Evolutionary conservation across 2,888 invertebrate species (phyloP).

Genomic region (Schrankia costaestrigalis): DNA sequence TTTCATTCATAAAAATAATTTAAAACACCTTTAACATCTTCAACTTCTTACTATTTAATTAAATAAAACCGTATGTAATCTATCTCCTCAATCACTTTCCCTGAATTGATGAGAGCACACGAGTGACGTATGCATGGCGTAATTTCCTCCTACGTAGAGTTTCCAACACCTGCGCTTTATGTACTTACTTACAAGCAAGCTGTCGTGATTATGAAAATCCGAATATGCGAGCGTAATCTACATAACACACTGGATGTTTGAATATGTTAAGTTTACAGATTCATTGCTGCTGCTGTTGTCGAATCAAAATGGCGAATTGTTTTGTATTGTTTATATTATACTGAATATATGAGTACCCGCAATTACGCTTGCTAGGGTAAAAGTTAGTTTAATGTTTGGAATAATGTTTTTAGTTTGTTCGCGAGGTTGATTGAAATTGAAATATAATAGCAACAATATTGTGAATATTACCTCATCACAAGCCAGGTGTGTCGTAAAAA

Average conservation of each 20-base stretch:
- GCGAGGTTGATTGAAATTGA: too few species aligned
- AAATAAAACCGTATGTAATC: too few species aligned
- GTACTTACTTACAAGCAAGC: constrained; percentile 30
- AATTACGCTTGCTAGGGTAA: too few species aligned
- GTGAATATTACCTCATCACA: too few species aligned
- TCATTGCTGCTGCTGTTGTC: constrained; percentile 22
- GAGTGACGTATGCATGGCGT: constrained; percentile 25
- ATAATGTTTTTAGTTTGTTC: too few species aligned
- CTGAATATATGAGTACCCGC: too few species aligned
- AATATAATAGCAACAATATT: too few species aligned
- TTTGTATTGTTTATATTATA: constrained; percentile 3
- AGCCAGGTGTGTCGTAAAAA: too few species aligned
- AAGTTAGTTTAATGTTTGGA: too few species aligned
- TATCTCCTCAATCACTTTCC: constrained; percentile 26
- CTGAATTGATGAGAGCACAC: constrained; percentile 19
- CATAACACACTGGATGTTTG: constrained; percentile 25
- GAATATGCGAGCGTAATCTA: constrained; percentile 31
- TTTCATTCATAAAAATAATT: too few species aligned
- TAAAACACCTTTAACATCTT: too few species aligned
- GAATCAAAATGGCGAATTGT: constrained; percentile 25
- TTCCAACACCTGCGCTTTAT: constrained; percentile 33
- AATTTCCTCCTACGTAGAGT: constrained; percentile 32
- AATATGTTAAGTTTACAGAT: constrained; percentile 24
- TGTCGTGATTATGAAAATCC: constrained; percentile 37
- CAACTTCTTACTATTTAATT: too few species aligned